Base-by-base conservation (phyloP, 2,888 invertebrate genomes). In the Clivina fossor region DNA sequence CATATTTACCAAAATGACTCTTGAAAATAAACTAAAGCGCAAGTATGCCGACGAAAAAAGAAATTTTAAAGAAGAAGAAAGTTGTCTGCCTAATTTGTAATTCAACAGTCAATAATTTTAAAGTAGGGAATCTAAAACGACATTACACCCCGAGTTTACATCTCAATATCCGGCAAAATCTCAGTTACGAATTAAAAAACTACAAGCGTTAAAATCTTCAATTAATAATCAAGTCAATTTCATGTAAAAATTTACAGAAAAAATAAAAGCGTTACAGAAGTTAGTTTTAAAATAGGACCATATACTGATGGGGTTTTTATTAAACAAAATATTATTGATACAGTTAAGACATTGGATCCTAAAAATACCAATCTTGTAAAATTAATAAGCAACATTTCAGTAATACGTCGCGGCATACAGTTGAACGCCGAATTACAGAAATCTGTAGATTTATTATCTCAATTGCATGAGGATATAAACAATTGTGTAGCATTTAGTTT, bases 401-500 rank as follows among this genome's bases (percentile, higher is more conserved):
- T 16, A 8, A n/a, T 16, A 40, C 13, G 15, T 30, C 44, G 28
- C 22, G 44, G 13, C 44, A 44, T 28, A 28, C 28, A 28, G 13
- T 44, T 44, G 44, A 44, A 33, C 8, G 44, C 13, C 44, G 44
- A 44, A 44, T 44, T 33, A 9, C 30, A 44, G 26, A 44, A 26
- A 44, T 44, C 32, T 5, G 22, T 26, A 28, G 44, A 33, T 44
- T 33, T 44, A 28, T 28, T 33, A 44, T 28, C 22, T 9, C 18
- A 44, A 33, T 44, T 44, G 13, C 5, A 44, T 20, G 13, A 24
- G 4, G 13, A 44, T 28, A 28, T 44, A 33, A 44, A 44, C 4
- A 44, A 44, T 44, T 44, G 26, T 44, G 44, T 44, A 44, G 44
- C 30, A 44, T 44, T 44, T 44, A 44, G 44, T 28, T 20, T 44